Evolutionary conservation across 2,888 invertebrate genomes (phyloP).

Genomic region (Nemurella pictetii): DNA sequence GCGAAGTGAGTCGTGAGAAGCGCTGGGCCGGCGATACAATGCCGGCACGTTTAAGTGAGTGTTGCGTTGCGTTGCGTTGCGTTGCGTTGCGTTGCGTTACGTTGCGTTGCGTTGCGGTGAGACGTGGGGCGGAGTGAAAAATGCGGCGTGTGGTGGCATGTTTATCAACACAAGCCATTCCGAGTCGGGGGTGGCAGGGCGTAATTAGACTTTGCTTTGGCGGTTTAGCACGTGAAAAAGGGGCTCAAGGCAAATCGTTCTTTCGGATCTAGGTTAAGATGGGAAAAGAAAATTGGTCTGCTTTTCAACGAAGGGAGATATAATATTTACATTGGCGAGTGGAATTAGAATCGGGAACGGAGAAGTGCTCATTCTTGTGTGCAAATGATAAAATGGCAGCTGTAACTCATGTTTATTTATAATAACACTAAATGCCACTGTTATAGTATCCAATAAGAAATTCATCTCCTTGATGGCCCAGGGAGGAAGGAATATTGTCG

Average conservation of each 20-base stretch:
- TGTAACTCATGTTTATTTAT: neutral
- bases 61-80: no score
- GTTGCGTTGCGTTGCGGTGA: no score
- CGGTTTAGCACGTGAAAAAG: no score
- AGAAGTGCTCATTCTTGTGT: neutral
- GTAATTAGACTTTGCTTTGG: no score
- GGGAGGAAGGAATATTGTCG: neutral
- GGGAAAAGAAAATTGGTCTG: neutral
- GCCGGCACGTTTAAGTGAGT: no score
- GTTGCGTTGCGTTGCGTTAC: no score
- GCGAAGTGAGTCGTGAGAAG: neutral
- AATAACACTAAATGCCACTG: neutral
- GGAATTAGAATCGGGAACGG: neutral
- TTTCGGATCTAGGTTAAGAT: neutral
- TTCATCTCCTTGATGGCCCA: neutral
- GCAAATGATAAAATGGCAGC: neutral
- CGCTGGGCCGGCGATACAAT: no score
- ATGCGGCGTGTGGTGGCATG: no score
- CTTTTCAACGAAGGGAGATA: neutral
- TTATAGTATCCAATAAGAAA: neutral
- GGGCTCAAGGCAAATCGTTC: no score
- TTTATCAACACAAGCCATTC: no score
- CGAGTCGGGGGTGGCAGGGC: no score
- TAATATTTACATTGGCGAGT: neutral
- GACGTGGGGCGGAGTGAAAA: no score